A percentile compares a stretch with the other conserved stretches of the same genome.
phyloP scores from a whole-genome alignment of 2,888 invertebrate genomes.

The Platypus cylindrus region DNA sequence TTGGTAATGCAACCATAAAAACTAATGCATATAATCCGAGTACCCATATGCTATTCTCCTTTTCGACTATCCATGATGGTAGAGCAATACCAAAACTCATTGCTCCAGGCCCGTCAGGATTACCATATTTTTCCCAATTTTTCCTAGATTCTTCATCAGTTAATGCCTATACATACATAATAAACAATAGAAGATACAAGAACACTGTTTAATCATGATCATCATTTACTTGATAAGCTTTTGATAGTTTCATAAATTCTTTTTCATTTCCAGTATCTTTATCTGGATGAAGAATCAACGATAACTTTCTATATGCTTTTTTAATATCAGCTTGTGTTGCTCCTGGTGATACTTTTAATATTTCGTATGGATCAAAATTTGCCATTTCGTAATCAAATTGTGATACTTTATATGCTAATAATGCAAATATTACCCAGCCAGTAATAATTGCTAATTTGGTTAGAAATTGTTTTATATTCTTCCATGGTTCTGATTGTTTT shows the following conservation, averaged over 20 bases:
- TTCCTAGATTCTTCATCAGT: conserved; percentile 94
- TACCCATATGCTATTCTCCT: conserved; percentile 98
- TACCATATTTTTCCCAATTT: conserved; percentile 99
- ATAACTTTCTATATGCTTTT: conserved; percentile 88
- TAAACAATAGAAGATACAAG: not conserved
- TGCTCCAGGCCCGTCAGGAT: conserved; percentile 98
- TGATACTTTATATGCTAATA: conserved; percentile 82
- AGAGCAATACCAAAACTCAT: conserved; percentile 99
- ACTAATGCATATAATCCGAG: conserved; percentile 88
- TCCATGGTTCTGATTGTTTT: conserved; percentile 80
- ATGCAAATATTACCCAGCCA: conserved; percentile 72
- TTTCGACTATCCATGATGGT: conserved; percentile 99
- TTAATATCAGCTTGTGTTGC: conserved; percentile 83
- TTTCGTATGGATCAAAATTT: conserved; percentile 97
- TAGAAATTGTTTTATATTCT: conserved; percentile 64
- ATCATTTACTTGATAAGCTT: conserved; percentile 65
- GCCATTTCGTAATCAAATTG: conserved; percentile 97
- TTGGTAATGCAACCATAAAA: conserved; percentile 94
- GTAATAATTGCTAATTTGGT: conserved; percentile 65
- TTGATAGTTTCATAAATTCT: conserved; percentile 94
- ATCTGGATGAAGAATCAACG: conserved; percentile 91
- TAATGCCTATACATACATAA: conserved; percentile 51
- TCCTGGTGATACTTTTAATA: conserved; percentile 78
- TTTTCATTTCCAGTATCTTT: conserved; percentile 95
- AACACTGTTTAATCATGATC: not conserved